A percentile compares a stretch with the other conserved stretches of the same genome.
Conservation (phyloP, 2,888 invertebrate genomes). For the Cremastobaeus sp. region DNA sequence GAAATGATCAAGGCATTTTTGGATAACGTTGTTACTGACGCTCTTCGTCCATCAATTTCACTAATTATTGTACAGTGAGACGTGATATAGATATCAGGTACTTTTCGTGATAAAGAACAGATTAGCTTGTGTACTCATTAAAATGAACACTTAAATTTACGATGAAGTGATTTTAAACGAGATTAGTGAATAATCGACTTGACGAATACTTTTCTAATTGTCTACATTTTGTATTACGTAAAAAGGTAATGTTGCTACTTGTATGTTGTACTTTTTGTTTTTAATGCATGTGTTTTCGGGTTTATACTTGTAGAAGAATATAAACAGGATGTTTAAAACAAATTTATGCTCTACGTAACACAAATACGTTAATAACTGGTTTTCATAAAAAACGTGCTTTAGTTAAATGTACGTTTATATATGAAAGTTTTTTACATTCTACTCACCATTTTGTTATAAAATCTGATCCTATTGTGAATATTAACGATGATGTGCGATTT, state of each 20-base stretch:
- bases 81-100: constrained; percentile 4
- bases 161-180: constrained; percentile 6
- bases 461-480: constrained; percentile 59
- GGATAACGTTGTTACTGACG: constrained; percentile 10
- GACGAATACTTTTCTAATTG: too few relatives aligned
- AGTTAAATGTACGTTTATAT: too few relatives aligned
- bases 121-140: constrained; percentile 31
- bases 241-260: too few relatives aligned
- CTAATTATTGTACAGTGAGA: constrained; percentile 9
- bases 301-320: not conserved
- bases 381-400: too few relatives aligned
- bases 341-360: too few relatives aligned
- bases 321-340: not conserved
- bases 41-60: constrained; percentile 13
- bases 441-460: constrained; percentile 59
- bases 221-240: too few relatives aligned
- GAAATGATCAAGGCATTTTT: too few relatives aligned
- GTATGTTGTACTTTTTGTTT: not conserved
- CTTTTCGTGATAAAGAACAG: constrained; percentile 15
- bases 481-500: constrained; percentile 56
- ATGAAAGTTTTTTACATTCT: not conserved
- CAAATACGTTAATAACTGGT: too few relatives aligned
- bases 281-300: not conserved
- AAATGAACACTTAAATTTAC: constrained; percentile 8
- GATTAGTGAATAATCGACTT: constrained; percentile 7